Evolutionary conservation across 1,140 invertebrate genomes (phyloP).

Genomic region (Galendromus occidentalis): DNA sequence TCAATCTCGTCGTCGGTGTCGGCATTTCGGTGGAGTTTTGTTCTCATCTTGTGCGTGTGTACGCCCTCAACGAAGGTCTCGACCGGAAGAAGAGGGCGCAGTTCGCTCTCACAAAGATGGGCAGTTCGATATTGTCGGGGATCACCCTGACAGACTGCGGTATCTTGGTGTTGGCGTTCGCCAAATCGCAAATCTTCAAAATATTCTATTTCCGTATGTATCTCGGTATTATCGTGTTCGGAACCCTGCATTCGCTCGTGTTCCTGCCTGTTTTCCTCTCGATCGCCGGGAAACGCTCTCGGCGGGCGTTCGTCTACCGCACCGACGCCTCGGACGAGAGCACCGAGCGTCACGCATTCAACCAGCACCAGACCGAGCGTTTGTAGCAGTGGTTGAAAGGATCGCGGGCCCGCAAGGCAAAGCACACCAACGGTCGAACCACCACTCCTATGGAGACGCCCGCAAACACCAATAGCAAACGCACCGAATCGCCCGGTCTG

Average conservation of each 20-base stretch:
- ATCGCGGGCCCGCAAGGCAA: neutral
- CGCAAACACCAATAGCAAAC: too few species aligned
- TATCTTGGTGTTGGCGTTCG: conserved; percentile 36
- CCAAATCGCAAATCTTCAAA: conserved; percentile 38
- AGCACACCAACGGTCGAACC: neutral
- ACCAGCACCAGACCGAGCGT: conserved; percentile 7
- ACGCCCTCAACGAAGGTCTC: conserved; percentile 29
- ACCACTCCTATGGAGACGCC: neutral
- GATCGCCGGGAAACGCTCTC: conserved; percentile 28
- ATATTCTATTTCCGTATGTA: conserved; percentile 42
- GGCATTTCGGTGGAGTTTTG: conserved; percentile 41
- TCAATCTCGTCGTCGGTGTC: conserved; percentile 39
- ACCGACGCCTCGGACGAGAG: neutral
- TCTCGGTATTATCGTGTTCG: conserved; percentile 36
- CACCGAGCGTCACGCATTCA: neutral
- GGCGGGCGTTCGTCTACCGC: neutral
- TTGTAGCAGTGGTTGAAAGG: conserved; percentile 11
- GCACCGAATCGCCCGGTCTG: too few species aligned
- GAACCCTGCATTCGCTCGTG: conserved; percentile 36
- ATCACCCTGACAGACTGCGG: conserved; percentile 39
- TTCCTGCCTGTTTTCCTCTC: conserved; percentile 37
- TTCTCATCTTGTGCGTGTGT: conserved; percentile 35
- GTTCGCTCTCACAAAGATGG: conserved; percentile 34
- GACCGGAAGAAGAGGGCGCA: conserved; percentile 30
- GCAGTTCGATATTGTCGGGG: conserved; percentile 36